phyloP scores from a whole-genome alignment of 2,888 invertebrate genomes.

The Synergus japonicus region DNA sequence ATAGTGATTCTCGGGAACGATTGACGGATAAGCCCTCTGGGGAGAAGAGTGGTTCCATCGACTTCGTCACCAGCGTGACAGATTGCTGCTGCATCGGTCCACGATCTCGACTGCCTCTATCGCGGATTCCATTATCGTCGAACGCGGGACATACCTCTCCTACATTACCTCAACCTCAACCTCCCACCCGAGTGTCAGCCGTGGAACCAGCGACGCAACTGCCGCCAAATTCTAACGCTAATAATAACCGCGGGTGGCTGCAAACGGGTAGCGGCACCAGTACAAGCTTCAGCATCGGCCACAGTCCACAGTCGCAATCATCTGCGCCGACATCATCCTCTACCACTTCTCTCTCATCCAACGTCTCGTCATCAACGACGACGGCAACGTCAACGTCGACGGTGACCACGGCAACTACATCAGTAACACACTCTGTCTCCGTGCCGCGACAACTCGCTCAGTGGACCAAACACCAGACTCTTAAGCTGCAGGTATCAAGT shows the following conservation, averaged over 20 bases:
- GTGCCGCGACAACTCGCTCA: slow-evolving; percentile 71
- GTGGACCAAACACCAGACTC: slow-evolving; percentile 75
- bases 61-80: slow-evolving; percentile 63
- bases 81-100: slow-evolving; percentile 74
- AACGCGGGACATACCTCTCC: slow-evolving; percentile 41
- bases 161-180: slow-evolving; percentile 49
- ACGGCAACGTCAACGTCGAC: slow-evolving; percentile 52
- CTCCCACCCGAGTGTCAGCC: slow-evolving; percentile 45
- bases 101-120: slow-evolving; percentile 69
- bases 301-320: slow-evolving; percentile 47
- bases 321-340: slow-evolving; percentile 56
- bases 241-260: slow-evolving; percentile 73
- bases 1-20: slow-evolving; percentile 68
- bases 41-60: slow-evolving; percentile 47
- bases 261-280: slow-evolving; percentile 58
- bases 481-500: slow-evolving; percentile 72
- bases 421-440: slow-evolving; percentile 62
- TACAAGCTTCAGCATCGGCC: slow-evolving; percentile 43
- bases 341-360: slow-evolving; percentile 54
- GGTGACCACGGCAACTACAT: slow-evolving; percentile 43
- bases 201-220: slow-evolving; percentile 60
- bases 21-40: slow-evolving; percentile 14
- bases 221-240: slow-evolving; percentile 70
- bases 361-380: slow-evolving; percentile 57
- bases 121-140: slow-evolving; percentile 58